A percentile compares a stretch with the other conserved stretches of the same genome.
phyloP scores from a whole-genome alignment of 1,140 invertebrate genomes.

The Drosophila ogumai region DNA sequence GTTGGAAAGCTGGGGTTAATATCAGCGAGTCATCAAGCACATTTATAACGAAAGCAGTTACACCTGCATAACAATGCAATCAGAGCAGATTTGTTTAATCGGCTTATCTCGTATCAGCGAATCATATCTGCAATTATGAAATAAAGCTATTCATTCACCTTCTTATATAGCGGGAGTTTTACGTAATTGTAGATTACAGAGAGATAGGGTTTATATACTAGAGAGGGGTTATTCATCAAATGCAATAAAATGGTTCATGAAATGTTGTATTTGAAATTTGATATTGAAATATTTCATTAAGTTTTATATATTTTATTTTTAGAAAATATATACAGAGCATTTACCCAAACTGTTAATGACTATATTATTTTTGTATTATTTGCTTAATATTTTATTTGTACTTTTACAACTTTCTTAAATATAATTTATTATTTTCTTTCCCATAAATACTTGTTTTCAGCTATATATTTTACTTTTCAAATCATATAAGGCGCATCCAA shows the following conservation, averaged over 20 bases:
- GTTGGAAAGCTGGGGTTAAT: slow-evolving; percentile 3
- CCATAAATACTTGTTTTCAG: background rate
- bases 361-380: background rate
- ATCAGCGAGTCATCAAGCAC: background rate
- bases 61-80: slow-evolving; percentile 28
- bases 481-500: slow-evolving; percentile 16
- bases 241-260: background rate
- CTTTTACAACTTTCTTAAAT: background rate
- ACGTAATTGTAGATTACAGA: slow-evolving; percentile 29
- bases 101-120: slow-evolving; percentile 39
- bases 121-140: slow-evolving; percentile 41
- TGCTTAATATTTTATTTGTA: background rate
- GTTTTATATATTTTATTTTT: background rate
- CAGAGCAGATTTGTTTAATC: slow-evolving; percentile 30
- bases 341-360: too few species aligned
- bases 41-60: slow-evolving; percentile 7
- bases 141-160: slow-evolving; percentile 41
- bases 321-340: too few species aligned
- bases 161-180: slow-evolving; percentile 18
- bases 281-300: background rate
- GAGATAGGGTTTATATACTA: slow-evolving; percentile 12
- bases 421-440: background rate
- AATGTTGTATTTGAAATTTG: background rate
- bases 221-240: background rate
- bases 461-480: background rate